A percentile compares a stretch with the other conserved stretches of the same genome.
phyloP scores from a whole-genome alignment of 2,797 vertebrate species.

The Pseudochirops corinnae region DNA sequence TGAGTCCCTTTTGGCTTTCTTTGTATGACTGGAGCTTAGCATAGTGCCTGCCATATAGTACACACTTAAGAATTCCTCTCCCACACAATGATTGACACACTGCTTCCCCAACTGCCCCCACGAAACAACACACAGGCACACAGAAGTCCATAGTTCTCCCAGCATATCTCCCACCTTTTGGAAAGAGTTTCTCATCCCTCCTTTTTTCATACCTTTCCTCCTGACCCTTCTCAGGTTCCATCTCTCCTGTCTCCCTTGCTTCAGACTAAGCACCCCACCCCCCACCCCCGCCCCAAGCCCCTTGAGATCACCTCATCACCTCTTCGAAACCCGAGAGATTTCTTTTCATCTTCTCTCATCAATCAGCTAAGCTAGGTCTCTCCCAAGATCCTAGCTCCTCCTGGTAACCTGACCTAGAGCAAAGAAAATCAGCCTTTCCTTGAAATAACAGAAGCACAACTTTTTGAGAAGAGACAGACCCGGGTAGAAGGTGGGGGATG shows the following conservation, averaged over 20 bases:
- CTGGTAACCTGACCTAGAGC: not conserved
- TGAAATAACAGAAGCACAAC: not conserved
- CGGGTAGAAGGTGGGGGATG: no score
- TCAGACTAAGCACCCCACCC: not conserved
- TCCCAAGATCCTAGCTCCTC: not conserved
- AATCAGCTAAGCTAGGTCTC: not conserved
- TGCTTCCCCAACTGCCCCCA: not conserved
- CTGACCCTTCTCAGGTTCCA: not conserved
- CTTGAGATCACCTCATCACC: not conserved
- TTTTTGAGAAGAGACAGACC: not conserved
- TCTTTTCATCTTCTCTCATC: slow-evolving; percentile 23
- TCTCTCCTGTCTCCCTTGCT: not conserved
- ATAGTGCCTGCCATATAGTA: not conserved
- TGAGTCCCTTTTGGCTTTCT: not conserved
- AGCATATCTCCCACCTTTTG: not conserved
- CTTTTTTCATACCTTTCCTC: not conserved
- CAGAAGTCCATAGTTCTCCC: not conserved
- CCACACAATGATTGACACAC: not conserved
- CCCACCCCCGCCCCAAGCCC: not conserved
- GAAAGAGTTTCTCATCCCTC: not conserved
- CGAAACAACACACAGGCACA: not conserved
- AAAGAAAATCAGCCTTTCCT: slow-evolving; percentile 7
- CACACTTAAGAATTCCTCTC: not conserved
- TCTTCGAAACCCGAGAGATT: not conserved
- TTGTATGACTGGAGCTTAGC: not conserved